A percentile compares a stretch with the other conserved stretches of the same genome.
Conservation (phyloP, 2,113 vertebrate genomes). For the Chaetodon trifascialis region DNA sequence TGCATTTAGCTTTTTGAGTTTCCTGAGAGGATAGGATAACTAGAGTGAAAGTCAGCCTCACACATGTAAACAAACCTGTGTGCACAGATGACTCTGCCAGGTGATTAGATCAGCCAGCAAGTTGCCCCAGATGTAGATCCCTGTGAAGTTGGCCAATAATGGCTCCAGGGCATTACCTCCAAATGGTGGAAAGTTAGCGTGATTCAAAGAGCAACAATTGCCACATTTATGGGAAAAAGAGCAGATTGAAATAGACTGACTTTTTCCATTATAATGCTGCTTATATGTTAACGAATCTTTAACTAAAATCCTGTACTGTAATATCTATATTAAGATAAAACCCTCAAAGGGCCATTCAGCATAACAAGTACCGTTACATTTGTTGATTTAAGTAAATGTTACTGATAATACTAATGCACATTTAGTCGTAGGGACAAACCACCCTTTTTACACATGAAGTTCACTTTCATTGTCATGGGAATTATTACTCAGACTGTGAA, state of each 20-base stretch:
- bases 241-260: background rate
- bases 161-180: background rate
- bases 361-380: background rate
- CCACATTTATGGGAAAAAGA: background rate
- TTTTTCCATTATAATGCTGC: background rate
- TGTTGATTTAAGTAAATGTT: background rate
- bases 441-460: background rate
- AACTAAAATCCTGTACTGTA: background rate
- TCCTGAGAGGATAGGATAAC: background rate
- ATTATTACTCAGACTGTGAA: background rate
- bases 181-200: background rate
- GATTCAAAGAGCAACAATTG: background rate
- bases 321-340: background rate
- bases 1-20: background rate
- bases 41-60: background rate
- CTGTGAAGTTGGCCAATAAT: background rate
- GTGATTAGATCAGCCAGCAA: background rate
- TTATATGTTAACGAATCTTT: background rate
- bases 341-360: background rate
- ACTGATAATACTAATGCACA: background rate
- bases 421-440: background rate
- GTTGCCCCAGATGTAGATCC: too few species aligned
- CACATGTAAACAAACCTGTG: background rate
- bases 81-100: background rate
- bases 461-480: background rate